Evolutionary conservation across 2,797 vertebrate genomes (phyloP).

Genomic region (Merluccius polli): DNA sequence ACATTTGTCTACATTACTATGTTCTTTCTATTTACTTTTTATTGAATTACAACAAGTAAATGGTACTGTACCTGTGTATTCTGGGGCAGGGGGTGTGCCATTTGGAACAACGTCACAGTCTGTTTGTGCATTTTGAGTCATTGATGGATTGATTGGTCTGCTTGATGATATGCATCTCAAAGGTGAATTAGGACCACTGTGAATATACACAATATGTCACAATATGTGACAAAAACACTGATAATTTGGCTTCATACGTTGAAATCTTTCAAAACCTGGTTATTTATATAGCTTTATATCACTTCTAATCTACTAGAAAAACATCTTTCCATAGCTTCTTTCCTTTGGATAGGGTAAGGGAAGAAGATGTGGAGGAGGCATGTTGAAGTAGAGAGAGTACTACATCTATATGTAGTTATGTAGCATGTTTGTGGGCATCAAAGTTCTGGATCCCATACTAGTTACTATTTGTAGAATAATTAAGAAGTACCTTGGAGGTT

Average conservation of each 20-base stretch:
- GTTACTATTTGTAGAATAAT: not conserved
- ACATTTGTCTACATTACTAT: not conserved
- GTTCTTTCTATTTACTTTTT: not conserved
- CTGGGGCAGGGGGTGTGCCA: slow-evolving; percentile 80
- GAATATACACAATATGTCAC: not conserved
- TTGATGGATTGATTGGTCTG: slow-evolving; percentile 64
- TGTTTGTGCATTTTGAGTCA: slow-evolving; percentile 75
- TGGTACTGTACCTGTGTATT: slow-evolving; percentile 79
- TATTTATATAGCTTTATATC: not conserved
- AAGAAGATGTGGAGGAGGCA: not conserved
- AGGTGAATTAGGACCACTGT: slow-evolving; percentile 71
- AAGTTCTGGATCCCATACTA: not conserved
- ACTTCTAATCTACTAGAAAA: too few relatives aligned
- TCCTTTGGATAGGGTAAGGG: not conserved
- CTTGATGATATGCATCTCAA: slow-evolving; percentile 73
- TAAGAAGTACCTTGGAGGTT: slow-evolving; percentile 56
- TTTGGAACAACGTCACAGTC: slow-evolving; percentile 81
- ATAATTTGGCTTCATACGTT: too few relatives aligned
- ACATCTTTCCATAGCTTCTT: not conserved
- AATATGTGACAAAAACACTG: too few relatives aligned
- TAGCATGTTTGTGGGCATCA: not conserved
- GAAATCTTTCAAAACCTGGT: not conserved
- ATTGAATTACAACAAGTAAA: not conserved
- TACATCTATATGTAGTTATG: not conserved
- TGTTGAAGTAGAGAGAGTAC: too few relatives aligned